Base-by-base conservation (phyloP, 2,888 invertebrate genomes). In the Crepidodera aurea region DNA sequence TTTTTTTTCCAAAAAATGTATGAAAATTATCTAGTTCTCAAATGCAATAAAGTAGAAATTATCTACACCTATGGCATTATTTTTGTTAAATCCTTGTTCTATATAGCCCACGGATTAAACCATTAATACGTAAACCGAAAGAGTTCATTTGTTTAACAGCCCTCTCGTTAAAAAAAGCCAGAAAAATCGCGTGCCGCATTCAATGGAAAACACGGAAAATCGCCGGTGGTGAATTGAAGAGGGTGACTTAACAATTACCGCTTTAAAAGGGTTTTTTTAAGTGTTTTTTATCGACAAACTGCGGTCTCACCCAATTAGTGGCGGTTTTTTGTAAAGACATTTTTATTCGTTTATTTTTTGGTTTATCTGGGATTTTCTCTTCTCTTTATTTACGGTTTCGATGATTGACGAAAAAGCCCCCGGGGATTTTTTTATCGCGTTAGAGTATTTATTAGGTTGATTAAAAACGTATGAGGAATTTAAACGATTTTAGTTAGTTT, bases 241-340 rank as follows among this genome's bases (percentile, higher is more conserved):
- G 48, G 39, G 25, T 66, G 63, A 32, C 54, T 65, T 61, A 61
- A 63, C 72, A 73, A 72, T 73, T 73, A 72, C 70, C 48, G 22
- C 70, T 65, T 66, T 67, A 56, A 70, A 48, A 27, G 27, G 27
- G 6, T 16, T 29, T 48, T 48, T 48, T 48, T 27, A 22, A 58
- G 71, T 69, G 73, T 74, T 75, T 74, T 74, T 68, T 73, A 75
- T 75, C 74, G 72, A 55, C 61, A n/a, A n/a, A n/a, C n/a, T n/a
- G n/a, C n/a, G n/a, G n/a, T n/a, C n/a, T n/a, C n/a, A 61, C 70
- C 69, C 74, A 73, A 74, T 74, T 74, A 74, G 65, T 60, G 60
- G 64, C 46, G 22, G 37, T 61, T 68, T 66, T 66, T 64, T 59
- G 60, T 50, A 55, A 64, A 51, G 58, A 51, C 57, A 59, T 51